Evolutionary conservation across 2,888 invertebrate species (phyloP), one percentile per base, ranked within the genome.

Genomic region (Ichneumoninae sp.): DNA sequence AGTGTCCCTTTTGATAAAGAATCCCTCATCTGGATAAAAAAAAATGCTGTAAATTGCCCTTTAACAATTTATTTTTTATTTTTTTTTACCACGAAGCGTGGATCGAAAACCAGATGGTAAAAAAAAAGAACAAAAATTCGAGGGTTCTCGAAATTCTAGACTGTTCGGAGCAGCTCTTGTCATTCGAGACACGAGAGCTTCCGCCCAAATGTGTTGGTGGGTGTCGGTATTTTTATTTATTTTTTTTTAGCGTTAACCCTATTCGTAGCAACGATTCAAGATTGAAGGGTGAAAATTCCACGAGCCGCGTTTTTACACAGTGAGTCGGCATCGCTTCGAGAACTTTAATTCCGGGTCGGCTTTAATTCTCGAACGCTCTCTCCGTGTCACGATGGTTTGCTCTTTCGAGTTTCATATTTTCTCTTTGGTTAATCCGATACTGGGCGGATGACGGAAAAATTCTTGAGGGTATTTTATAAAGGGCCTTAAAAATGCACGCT

Each of bases 71-170:
- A 36, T 40, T 36, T 26, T 57, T 19, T 19, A 4, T 22, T 52
- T 70, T n/a, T 52, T 16, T 6, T 33, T 26, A 26, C n/a, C n/a
- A 19, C 30, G 8, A 8, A 57, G 8, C 19, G 30, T 36, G 16
- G 33, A 7, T 22, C 10, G 33, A 30, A 47, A 26, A 30, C 19
- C 44, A n/a, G 13, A 26, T 30, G 13, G 26, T 26, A 13, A 5
- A 26, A 13, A 6, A 7, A 69, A 50, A 19, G 19, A 13, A 6
- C 1, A 69, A 50, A 78, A 78, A 47, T 69, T 47, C 13, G n/a
- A 22, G 63, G 16, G 10, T 3, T 52, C 50, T 36, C 63, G 80
- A 80, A 80, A 80, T 73, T 80, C 65, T 66, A 80, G 52, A 66
- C 80, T 57, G 19, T 44, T 66, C 44, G 44, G 65, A 36, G n/a